phyloP scores from a whole-genome alignment of 2,797 vertebrate genomes.

The Peromyscus aztecus region DNA sequence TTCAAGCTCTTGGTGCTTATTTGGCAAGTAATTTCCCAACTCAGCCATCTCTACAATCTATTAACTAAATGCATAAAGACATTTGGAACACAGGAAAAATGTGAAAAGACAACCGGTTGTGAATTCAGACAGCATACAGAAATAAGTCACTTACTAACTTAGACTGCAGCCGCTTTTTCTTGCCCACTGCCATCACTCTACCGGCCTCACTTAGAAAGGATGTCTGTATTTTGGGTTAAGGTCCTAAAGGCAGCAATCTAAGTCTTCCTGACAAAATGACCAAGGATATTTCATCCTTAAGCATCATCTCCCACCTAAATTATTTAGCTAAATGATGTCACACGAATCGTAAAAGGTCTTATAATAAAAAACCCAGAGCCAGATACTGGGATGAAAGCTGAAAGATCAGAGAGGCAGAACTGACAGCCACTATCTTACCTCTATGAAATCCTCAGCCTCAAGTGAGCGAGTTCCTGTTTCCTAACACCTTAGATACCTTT shows the following conservation, averaged over 20 bases:
- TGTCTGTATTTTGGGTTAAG: not conserved
- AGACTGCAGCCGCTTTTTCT: accelerated
- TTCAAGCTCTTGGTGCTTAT: not conserved
- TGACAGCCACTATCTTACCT: too few species aligned
- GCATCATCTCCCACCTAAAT: not conserved
- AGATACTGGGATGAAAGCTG: too few species aligned
- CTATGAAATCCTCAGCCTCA: too few species aligned
- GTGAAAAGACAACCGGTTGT: not conserved
- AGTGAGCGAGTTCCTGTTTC: too few species aligned
- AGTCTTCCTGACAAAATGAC: not conserved
- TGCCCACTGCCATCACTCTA: not conserved
- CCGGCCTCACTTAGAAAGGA: not conserved
- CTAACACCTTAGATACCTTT: too few species aligned
- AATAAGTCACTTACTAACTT: not conserved
- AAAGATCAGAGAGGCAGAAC: too few species aligned
- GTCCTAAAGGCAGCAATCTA: not conserved
- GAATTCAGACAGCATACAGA: not conserved
- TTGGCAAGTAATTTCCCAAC: too few species aligned
- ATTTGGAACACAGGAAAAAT: not conserved
- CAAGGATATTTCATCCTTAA: not conserved
- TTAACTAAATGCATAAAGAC: not conserved
- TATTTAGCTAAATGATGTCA: not conserved
- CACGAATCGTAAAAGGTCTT: too few species aligned
- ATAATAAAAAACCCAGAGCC: too few species aligned
- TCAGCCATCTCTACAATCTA: too few species aligned